Evolutionary conservation across 2,797 vertebrate species (phyloP).

Genomic region (Gephyroberyx darwinii): DNA sequence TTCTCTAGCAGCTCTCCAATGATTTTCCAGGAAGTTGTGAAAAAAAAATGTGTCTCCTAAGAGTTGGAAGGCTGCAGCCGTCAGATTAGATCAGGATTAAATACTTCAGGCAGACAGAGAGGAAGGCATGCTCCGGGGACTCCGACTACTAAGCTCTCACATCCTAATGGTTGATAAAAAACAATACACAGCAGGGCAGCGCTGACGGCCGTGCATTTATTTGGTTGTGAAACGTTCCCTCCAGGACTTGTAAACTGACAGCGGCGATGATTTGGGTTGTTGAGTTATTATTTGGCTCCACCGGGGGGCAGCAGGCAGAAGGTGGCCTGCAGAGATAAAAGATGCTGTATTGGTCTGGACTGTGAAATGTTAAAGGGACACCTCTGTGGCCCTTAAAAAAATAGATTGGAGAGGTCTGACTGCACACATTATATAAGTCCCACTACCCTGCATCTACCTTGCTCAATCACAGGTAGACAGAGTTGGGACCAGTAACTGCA

Average conservation of each 20-base stretch:
- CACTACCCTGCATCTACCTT: background rate
- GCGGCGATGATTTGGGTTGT: conserved; percentile 44
- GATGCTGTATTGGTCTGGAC: conserved; percentile 20
- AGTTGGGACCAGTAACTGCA: background rate
- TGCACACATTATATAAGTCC: background rate
- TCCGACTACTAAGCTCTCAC: conserved; percentile 40
- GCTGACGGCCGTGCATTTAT: conserved; percentile 52
- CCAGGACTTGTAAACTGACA: conserved; percentile 59
- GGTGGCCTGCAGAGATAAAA: conserved; percentile 51
- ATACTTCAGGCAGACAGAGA: conserved; percentile 38
- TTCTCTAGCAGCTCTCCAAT: conserved; percentile 16
- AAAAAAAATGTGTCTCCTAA: conserved; percentile 11
- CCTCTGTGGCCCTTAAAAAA: background rate
- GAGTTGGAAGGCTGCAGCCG: conserved; percentile 42
- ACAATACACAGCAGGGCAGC: conserved; percentile 37
- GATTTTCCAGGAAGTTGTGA: conserved; percentile 35
- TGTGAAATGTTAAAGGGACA: conserved; percentile 19
- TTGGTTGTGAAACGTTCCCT: conserved; percentile 25
- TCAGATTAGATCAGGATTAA: conserved; percentile 63
- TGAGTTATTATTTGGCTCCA: conserved; percentile 59
- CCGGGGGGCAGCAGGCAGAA: conserved; percentile 41
- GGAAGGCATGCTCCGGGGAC: conserved; percentile 29
- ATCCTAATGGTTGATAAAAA: conserved; percentile 58
- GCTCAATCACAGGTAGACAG: background rate
- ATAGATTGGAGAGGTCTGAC: background rate